phyloP scores from a whole-genome alignment of 2,888 invertebrate species.

The Leptogaster cylindrica region DNA sequence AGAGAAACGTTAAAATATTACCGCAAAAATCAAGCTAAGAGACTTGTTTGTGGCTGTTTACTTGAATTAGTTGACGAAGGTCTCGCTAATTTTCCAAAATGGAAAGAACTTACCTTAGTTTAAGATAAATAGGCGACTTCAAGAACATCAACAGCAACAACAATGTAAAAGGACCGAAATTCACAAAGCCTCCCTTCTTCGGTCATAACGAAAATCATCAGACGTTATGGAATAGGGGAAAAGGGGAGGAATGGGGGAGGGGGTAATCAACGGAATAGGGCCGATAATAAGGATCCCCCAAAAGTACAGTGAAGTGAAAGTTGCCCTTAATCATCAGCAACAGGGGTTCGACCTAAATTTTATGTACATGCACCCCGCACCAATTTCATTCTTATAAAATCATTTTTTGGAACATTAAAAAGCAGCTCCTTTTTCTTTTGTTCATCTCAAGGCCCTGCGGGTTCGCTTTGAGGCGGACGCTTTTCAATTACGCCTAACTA shows the following conservation, averaged over 20 bases:
- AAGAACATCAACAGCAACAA: conserved; percentile 4
- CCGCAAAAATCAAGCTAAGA: conserved; percentile 13
- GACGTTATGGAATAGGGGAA: too few species aligned
- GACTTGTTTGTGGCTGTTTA: not conserved
- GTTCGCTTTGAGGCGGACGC: not conserved
- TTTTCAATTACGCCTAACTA: not conserved
- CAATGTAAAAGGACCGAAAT: not conserved
- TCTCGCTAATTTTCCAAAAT: conserved; percentile 13
- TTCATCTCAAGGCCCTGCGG: not conserved
- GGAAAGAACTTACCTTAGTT: conserved; percentile 23
- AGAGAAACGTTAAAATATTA: too few species aligned
- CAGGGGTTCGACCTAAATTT: conserved; percentile 26
- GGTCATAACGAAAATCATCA: not conserved
- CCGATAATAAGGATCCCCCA: not conserved
- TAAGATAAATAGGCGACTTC: conserved; percentile 8
- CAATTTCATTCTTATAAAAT: conserved; percentile 13
- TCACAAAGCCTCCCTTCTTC: not conserved
- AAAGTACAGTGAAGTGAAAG: not conserved
- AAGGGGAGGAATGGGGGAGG: not conserved
- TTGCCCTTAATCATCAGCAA: conserved; percentile 24
- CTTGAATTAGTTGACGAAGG: not conserved
- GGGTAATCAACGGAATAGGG: not conserved
- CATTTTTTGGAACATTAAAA: conserved; percentile 28
- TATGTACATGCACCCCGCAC: not conserved
- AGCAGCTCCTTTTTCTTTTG: not conserved